Base-by-base conservation (phyloP, 30 jellyfish, hydroid and myxozoan genomes). In the Pelagia noctiluca region DNA sequence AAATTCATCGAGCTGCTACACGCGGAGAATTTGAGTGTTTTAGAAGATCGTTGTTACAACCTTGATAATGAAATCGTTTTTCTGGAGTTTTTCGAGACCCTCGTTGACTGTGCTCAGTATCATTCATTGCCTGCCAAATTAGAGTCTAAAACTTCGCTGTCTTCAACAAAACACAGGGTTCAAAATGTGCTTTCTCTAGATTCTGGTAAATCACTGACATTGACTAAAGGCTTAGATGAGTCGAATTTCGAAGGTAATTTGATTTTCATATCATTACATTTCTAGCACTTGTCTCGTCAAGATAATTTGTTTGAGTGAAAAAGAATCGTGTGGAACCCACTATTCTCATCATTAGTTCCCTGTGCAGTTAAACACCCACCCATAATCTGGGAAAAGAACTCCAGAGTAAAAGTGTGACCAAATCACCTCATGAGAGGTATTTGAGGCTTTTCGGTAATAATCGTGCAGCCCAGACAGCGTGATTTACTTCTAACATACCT, bases 21-120 rank as follows among this genome's bases (percentile, higher is more conserved):
- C 50, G 48, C 61, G 10, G 97, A 82, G 32, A 96, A 75, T 26
- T 47, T 57, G 35, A 63, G 11, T n/a, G 79, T n/a, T 65, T 80
- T 46, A 1, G 93, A 85, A 37, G 94, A 78, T 18, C 71, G 88
- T 0, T 76, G 62, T 62, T 76, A 35, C 67, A 93, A 88, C 69
- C 77, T 91, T 31, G 93, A 86, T 23, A 60, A 31, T 24, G 93
- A 80, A 53, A 32, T 91, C 29, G 88, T 85, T 12, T 86, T 86
- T 60, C 85, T 91, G 62, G 98, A 91, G 50, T 85, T 91, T 71
- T 48, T 78, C 26, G 98, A 91, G 54, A 34, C 84, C 19, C 81
- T 91, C 8, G 35, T 80, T 19, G 88, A 42, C 12, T 91, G 96
- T 46, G 83, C 91, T 19, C 83, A 89, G 63, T 12, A 28, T 3